A percentile compares a stretch with the other conserved stretches of the same genome.
phyloP scores from a whole-genome alignment of 2,113 vertebrate genomes.

The Psittacula cyanocephala region DNA sequence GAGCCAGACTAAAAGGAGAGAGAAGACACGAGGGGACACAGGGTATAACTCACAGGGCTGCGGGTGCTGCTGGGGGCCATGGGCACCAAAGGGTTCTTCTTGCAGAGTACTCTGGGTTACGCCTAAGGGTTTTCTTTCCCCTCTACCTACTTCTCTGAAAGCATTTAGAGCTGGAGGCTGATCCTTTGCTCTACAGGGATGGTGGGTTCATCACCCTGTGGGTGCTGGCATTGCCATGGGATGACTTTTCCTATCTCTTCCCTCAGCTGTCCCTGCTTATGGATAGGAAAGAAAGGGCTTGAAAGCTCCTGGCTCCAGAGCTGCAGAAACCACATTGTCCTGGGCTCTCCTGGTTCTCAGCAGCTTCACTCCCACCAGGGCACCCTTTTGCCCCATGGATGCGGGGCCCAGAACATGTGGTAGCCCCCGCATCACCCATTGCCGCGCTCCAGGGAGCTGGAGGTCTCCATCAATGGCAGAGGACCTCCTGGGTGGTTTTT shows the following conservation, averaged over 20 bases:
- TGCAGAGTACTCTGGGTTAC: neutral
- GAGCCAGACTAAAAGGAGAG: neutral
- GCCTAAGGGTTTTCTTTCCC: neutral
- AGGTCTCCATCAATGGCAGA: neutral
- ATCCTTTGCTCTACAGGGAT: neutral
- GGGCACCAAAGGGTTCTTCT: neutral
- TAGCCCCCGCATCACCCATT: neutral
- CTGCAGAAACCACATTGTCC: neutral
- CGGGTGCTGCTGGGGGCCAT: neutral
- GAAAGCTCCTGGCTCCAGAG: neutral
- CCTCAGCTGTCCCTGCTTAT: neutral
- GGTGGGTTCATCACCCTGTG: neutral
- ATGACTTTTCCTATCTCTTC: neutral
- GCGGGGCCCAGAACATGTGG: fast-evolving
- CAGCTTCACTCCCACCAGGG: neutral
- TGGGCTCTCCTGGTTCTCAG: neutral
- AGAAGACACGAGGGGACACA: neutral
- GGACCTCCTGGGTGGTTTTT: neutral
- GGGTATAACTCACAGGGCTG: fast-evolving
- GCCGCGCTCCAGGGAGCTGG: neutral
- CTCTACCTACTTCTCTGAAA: neutral
- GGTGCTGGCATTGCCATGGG: neutral
- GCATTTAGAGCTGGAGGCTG: neutral
- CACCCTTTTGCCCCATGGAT: neutral
- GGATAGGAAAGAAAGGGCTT: neutral